Evolutionary conservation across 2,797 vertebrate species (phyloP), one percentile per base, ranked within the genome.

Genomic region (Chrosomus eos): DNA sequence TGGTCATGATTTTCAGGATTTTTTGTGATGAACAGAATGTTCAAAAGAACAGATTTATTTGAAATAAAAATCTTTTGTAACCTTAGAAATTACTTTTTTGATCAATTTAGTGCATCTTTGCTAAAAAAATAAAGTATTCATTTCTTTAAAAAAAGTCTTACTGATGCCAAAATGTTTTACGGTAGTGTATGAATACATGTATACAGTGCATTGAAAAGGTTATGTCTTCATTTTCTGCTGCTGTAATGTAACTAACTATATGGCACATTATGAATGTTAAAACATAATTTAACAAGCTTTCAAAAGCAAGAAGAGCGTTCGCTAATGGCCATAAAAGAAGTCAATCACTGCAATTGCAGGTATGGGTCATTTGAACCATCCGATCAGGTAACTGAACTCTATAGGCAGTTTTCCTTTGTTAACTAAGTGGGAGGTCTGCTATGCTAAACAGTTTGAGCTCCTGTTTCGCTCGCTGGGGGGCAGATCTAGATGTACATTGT

Each of bases 261-360:
- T 58, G 23, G 3, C 51, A 76, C 51, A 18, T 51, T 73, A 21
- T 19, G 10, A 51, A 73, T 31, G 16, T 73, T 28, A 5, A 48
- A 48, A 72, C 19, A 26, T 4, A 11, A 28, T 26, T 53, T 13
- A 23, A 5, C 26, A 1, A 60, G 10, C 51, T 73, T 43, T 43
- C n/a, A 48, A 62, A 82, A 60, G 36, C 80, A 36, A 40, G 48
- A 58, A 45, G 38, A 75, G 21, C 60, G 73, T 71, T n/a, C 36
- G 38, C 62, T 53, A 68, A 53, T n/a, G 26, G n/a, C 73, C 48
- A 40, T 55, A 80, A 68, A 53, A 66, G 40, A 62, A 73, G 60
- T 84, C 76, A 87, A 90, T 90, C 84, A 83, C 86, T 83, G 82
- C 82, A 78, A 28, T 71, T 60, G n/a, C 79, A 80, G 38, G 70